Evolutionary conservation across 2,113 vertebrate species (phyloP).

Genomic region (Glaucomys volans): DNA sequence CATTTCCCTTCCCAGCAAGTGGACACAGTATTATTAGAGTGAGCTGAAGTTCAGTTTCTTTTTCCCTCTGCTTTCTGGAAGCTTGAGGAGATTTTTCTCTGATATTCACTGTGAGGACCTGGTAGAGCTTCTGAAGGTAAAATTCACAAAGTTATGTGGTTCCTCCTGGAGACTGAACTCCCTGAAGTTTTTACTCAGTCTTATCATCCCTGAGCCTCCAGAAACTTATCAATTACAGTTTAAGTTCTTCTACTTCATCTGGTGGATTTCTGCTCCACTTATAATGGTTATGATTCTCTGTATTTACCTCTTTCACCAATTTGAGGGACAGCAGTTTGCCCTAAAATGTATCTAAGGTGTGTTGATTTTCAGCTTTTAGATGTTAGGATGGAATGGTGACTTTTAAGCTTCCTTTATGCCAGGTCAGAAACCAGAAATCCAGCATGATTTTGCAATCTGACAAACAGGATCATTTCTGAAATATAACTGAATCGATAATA

Average conservation of each 20-base stretch:
- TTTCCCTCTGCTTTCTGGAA: neutral
- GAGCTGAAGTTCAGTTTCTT: neutral
- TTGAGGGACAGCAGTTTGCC: neutral
- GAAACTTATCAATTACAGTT: neutral
- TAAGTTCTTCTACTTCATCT: neutral
- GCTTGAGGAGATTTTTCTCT: neutral
- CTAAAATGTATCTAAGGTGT: neutral
- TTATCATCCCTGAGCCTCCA: neutral
- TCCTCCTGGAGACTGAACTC: neutral
- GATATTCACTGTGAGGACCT: neutral
- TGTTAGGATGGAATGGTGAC: neutral
- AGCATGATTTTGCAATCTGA: neutral
- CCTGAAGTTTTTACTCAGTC: neutral
- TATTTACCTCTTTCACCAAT: neutral
- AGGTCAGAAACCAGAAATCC: neutral
- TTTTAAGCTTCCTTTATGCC: neutral
- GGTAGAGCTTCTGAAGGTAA: neutral
- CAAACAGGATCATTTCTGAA: neutral
- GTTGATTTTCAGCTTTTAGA: neutral
- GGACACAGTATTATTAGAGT: neutral
- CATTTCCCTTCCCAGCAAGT: neutral
- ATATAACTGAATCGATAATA: neutral
- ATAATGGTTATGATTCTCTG: neutral
- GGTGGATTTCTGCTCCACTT: neutral
- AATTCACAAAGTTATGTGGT: neutral